Percentiles rank a stretch among this genome's conserved stretches.
phyloP scores from a whole-genome alignment of 2,797 vertebrate species.

The Hipposideros larvatus region DNA sequence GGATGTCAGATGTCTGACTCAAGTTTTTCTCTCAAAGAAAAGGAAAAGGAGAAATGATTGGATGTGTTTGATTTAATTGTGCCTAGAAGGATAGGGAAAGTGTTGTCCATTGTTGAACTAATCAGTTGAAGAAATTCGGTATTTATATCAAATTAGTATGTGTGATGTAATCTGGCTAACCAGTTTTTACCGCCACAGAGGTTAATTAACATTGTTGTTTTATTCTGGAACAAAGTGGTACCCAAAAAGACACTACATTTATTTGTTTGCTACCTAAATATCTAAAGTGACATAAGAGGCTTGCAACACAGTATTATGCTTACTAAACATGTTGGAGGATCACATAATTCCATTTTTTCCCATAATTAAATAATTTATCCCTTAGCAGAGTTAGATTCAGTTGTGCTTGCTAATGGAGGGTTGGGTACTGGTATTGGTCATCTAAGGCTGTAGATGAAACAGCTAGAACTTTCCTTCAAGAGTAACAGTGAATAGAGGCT shows the following conservation, averaged over 20 bases:
- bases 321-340: background rate
- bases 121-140: background rate
- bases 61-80: background rate
- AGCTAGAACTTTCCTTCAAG: background rate
- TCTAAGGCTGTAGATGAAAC: background rate
- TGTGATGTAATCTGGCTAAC: background rate
- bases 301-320: background rate
- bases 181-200: background rate
- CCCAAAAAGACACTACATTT: background rate
- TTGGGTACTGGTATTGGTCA: background rate
- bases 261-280: slow-evolving; percentile 53
- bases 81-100: background rate
- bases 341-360: background rate
- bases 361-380: background rate
- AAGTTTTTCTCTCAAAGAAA: background rate
- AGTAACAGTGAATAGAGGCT: background rate
- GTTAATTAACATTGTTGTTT: background rate
- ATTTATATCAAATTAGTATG: background rate
- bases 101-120: background rate
- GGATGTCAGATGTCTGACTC: background rate
- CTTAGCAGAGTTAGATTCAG: background rate
- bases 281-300: background rate
- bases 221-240: background rate
- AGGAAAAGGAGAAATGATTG: background rate
- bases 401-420: background rate